Conservation (phyloP, 2,888 invertebrate genomes). For the Gandaritis pyraliata region DNA sequence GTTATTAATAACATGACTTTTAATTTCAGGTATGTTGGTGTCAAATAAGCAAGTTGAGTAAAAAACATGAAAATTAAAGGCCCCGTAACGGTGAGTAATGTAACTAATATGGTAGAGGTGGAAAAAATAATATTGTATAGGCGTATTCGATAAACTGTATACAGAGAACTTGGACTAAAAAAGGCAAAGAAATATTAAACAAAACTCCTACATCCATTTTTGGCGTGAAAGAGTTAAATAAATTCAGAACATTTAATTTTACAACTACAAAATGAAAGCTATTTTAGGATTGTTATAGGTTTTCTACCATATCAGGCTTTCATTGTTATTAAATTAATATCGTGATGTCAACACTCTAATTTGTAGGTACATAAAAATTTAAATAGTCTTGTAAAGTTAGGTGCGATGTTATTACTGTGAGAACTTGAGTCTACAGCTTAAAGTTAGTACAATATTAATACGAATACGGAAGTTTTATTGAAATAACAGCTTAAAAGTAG, state of each 20-base stretch:
- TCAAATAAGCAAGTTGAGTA: not conserved
- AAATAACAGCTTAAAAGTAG: constrained; percentile 7
- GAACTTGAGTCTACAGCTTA: constrained; percentile 12
- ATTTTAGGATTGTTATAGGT: constrained; percentile 48
- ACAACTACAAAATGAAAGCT: constrained; percentile 42
- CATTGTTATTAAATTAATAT: constrained; percentile 39
- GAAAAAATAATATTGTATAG: constrained; percentile 7
- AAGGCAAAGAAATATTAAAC: constrained; percentile 38
- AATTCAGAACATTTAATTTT: constrained; percentile 51
- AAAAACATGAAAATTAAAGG: not conserved
- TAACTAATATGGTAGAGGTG: constrained; percentile 8
- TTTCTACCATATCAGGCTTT: constrained; percentile 45
- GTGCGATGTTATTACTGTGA: constrained; percentile 13
- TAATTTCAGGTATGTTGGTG: constrained; percentile 29
- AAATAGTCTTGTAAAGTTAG: constrained; percentile 27
- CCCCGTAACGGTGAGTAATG: not conserved
- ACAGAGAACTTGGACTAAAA: constrained; percentile 10
- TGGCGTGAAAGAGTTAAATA: constrained; percentile 43
- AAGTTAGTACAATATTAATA: constrained; percentile 2
- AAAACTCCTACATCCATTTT: constrained; percentile 33
- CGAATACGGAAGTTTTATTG: not conserved
- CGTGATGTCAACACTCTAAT: constrained; percentile 49
- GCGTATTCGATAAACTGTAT: constrained; percentile 14
- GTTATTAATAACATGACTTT: constrained; percentile 13
- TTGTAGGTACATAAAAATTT: constrained; percentile 43